Base-by-base conservation (phyloP, 2,797 vertebrate species). In the Echiichthys vipera region DNA sequence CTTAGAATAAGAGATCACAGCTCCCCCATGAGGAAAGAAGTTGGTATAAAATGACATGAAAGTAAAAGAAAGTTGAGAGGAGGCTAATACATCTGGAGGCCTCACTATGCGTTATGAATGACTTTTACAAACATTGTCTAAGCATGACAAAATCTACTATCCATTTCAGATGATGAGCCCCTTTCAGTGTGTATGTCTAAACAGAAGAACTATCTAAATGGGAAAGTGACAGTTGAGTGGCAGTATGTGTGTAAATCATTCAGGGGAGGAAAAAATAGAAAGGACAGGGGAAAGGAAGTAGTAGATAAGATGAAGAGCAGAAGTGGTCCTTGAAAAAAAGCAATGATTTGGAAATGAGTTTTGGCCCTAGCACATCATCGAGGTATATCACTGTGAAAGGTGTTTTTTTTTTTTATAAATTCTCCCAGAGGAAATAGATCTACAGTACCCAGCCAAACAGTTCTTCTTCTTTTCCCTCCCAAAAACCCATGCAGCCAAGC, bases 291-390 rank as follows among this genome's bases (percentile, higher is more conserved):
- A 54, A 22, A 57, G 46, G 59, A 68, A 68, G 59, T 24, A 53
- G 40, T 12, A 65, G 82, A 87, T 81, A 86, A 69, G 71, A 83
- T 80, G 65, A 73, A 83, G 49, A 34, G 75, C 25, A 69, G 53
- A 69, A 37, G 58, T 55, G 78, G 46, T 56, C 15, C 25, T 24
- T 24, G 56, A 29, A 47, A 72, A 49, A 84, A 71, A 30, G 77
- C 65, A 85, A 74, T 65, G 65, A 86, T 88, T 77, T 81, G 63
- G 45, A 83, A 86, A 84, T 81, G 54, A 70, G 55, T 74, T 84
- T 58, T 55, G 39, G 59, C 56, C 46, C 36, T 30, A 51, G 75
- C 43, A 54, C 62, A 18, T 81, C 68, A 82, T 74, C 18, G 42
- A 80, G 25, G 84, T 83, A 67, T 54, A 78, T 50, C 76, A 42